Evolutionary conservation across 2,113 vertebrate genomes (phyloP).

Genomic region (Saccopteryx leptura): DNA sequence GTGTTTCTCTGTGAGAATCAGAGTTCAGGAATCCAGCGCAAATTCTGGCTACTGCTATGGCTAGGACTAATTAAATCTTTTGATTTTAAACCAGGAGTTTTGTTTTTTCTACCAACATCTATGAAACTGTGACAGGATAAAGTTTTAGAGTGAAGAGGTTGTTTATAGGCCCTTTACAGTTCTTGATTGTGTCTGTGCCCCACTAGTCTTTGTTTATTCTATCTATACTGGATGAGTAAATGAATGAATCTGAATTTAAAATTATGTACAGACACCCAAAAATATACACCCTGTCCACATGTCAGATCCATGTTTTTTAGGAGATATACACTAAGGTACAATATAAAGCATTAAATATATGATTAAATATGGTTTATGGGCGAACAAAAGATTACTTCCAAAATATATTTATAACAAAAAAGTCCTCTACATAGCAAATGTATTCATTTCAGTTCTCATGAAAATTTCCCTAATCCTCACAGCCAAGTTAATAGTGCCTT

Average conservation of each 20-base stretch:
- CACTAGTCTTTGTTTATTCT: not conserved
- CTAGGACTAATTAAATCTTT: not conserved
- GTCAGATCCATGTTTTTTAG: not conserved
- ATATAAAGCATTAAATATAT: not conserved
- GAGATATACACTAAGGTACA: not conserved
- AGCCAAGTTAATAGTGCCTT: conserved; percentile 17
- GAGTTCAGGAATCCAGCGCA: not conserved
- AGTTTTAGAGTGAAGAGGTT: not conserved
- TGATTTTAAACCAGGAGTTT: not conserved
- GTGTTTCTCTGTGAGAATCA: not conserved
- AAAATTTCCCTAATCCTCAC: conserved; percentile 2
- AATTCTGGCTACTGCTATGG: not conserved
- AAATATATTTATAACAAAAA: conserved; percentile 27
- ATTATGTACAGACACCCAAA: not conserved
- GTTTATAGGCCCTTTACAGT: not conserved
- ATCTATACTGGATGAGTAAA: not conserved
- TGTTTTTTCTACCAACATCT: not conserved
- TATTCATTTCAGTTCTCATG: not conserved
- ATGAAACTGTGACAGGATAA: not conserved
- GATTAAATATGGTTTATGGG: not conserved
- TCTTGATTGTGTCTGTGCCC: not conserved
- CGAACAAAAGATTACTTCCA: not conserved
- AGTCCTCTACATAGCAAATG: not conserved
- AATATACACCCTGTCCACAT: not conserved
- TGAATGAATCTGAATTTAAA: not conserved